A percentile compares a stretch with the other conserved stretches of the same genome.
Conservation (phyloP, 2,888 invertebrate species). For the Scrobipalpa atriplicella region DNA sequence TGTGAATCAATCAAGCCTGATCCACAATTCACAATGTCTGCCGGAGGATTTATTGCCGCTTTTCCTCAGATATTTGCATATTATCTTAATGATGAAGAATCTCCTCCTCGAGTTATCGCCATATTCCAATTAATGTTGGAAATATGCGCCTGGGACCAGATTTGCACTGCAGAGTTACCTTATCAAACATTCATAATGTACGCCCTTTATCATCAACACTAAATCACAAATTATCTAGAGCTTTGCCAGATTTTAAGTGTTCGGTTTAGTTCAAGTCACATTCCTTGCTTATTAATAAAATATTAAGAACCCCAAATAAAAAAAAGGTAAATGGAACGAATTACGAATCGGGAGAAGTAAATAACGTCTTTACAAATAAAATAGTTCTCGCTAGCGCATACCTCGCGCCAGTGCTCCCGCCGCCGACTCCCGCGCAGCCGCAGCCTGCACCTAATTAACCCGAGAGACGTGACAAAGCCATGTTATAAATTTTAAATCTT, state of each 20-base stretch:
- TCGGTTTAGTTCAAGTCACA: not conserved
- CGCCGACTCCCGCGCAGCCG: slow-evolving; percentile 44
- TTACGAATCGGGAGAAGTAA: not conserved
- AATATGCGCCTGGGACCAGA: slow-evolving; percentile 54
- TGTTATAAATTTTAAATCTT: slow-evolving; percentile 75
- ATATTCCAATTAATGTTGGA: slow-evolving; percentile 75
- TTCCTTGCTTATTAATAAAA: not conserved
- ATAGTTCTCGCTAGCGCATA: slow-evolving; percentile 43
- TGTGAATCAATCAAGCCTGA: slow-evolving; percentile 63
- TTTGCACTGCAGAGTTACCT: slow-evolving; percentile 56
- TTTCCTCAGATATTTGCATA: slow-evolving; percentile 65
- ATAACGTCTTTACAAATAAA: slow-evolving; percentile 12
- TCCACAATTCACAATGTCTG: slow-evolving; percentile 51
- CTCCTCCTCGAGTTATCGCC: slow-evolving; percentile 65
- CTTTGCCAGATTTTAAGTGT: slow-evolving; percentile 5
- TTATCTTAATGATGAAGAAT: slow-evolving; percentile 75
- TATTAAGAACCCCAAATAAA: not conserved
- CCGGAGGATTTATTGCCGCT: slow-evolving; percentile 58
- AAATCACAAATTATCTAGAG: slow-evolving; percentile 2
- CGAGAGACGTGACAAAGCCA: slow-evolving; percentile 68
- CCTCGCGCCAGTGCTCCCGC: slow-evolving; percentile 39
- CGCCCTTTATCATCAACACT: slow-evolving; percentile 53
- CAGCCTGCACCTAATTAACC: slow-evolving; percentile 70
- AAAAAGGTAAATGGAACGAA: not conserved
- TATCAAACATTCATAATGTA: slow-evolving; percentile 62